Evolutionary conservation across 1,140 invertebrate species (phyloP), one percentile per base, ranked within the genome.

Genomic region (Calliphora vicina): DNA sequence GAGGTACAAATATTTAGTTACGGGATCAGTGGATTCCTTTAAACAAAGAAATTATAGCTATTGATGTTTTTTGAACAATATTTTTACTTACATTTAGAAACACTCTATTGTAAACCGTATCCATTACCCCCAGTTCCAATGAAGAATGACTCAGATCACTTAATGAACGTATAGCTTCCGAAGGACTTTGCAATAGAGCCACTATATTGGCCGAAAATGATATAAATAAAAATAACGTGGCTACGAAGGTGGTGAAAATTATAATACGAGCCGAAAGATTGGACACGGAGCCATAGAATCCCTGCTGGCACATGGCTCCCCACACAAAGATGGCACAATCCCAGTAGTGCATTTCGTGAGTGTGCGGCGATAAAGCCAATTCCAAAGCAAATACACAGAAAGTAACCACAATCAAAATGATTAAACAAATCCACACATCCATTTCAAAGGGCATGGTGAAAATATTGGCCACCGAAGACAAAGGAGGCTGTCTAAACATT

Each of bases 381-480:
- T 88, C 87, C 29, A 87, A 26, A 0, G 88, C 61, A 82, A 86
- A 74, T 8, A 89, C 82, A 26, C 91, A 83, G 67, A 87, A 84
- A 0, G 89, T 88, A n/a, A 90, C 57, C 26, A 90, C 85, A 20
- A 90, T 82, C 0, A 91, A 86, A 13, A 88, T 82, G 1, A 87
- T 81, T 50, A 90, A 92, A 1, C 92, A 92, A 5, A 92, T 85
- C 94, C 94, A 95, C 50, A 95, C 94, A 26, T 91, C 91, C 15
- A 85, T 87, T 83, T 92, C 91, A 84, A 95, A 95, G 12, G 94
- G 94, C 85, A 95, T 87, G 29, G 91, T 90, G 85, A 94, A 95
- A 57, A 95, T 93, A 87, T 95, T 95, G 17, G 91, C 92, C 20
- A 94, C 92, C 0, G 93, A 93, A 0, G 94, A 94, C 26, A 94